Base-by-base conservation (phyloP, 1,140 invertebrate species). In the Portunus trituberculatus region DNA sequence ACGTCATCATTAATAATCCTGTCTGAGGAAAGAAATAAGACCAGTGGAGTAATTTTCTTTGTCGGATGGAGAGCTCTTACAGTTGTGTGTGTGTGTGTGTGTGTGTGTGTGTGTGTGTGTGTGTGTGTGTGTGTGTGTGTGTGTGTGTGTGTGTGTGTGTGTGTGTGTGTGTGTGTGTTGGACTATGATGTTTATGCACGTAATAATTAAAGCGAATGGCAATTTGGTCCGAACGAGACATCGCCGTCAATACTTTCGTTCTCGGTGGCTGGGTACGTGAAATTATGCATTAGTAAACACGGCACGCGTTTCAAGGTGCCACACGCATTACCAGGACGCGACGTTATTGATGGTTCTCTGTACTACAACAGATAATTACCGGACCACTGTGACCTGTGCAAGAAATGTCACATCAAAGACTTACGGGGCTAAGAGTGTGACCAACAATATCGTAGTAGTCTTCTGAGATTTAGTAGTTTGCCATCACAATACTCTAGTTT, bases 31-130 rank as follows among this genome's bases (percentile, higher is more conserved):
- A 76, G 67, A 76, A 76, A 76, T 76, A 76, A 76, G 67, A 76
- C 67, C 67, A 76, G 67, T 76, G 67, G 25, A 76, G 67, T 76
- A 76, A 76, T 76, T 76, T 76, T 88, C 86, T 88, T 45, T 45
- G 45, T 46, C 86, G 14, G 28, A 48, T 29, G 52, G 52, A 46
- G 28, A 46, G 52, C 45, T 91, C 89, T 91, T 29, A 83, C 16
- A 31, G 29, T 20, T 84, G 91, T 76, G 59, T 83, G 28, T 83
- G 91, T 92, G 91, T 76, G 25, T 92, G 67, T 92, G 91, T 83
- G 91, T 92, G 91, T 92, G 91, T 92, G 91, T 92, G 91, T 92
- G 91, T 92, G 91, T 83, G 91, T 92, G 91, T 92, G 59, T 83
- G 91, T 91, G 90, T 67, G 52, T 91, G 90, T 91, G 90, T 91